Conservation (phyloP, 2,113 vertebrate genomes). For the Scatophagus argus region DNA sequence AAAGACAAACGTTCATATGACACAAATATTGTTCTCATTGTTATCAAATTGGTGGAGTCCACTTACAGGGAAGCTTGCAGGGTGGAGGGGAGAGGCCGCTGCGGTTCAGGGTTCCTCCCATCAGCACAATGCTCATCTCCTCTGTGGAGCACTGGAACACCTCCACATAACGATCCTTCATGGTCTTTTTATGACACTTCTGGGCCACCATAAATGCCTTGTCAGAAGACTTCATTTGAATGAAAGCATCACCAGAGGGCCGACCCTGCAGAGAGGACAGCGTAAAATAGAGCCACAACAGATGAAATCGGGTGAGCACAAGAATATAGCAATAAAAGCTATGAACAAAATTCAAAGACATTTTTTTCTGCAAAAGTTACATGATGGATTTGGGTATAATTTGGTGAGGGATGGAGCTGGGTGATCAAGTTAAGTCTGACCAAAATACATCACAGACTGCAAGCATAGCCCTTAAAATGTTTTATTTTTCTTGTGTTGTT, state of each 20-base stretch:
- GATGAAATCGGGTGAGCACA: neutral
- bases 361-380: neutral
- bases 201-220: constrained; percentile 93
- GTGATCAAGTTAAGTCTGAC: too few species aligned
- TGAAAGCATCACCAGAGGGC: constrained; percentile 96
- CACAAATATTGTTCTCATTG: neutral
- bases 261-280: constrained; percentile 85
- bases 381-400: neutral
- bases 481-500: neutral
- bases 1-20: neutral
- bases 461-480: too few species aligned
- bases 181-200: constrained; percentile 97
- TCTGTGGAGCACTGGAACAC: constrained; percentile 98
- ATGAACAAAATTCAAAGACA: neutral
- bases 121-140: constrained; percentile 98
- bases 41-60: neutral
- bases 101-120: constrained; percentile 97
- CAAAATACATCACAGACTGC: too few species aligned
- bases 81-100: constrained; percentile 97
- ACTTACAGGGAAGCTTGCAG: constrained; percentile 98
- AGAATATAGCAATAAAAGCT: neutral
- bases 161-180: constrained; percentile 98
- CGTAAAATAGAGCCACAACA: neutral
- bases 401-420: neutral
- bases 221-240: constrained; percentile 96